Conservation (phyloP, 2,888 invertebrate genomes). For the Agrochola litura region DNA sequence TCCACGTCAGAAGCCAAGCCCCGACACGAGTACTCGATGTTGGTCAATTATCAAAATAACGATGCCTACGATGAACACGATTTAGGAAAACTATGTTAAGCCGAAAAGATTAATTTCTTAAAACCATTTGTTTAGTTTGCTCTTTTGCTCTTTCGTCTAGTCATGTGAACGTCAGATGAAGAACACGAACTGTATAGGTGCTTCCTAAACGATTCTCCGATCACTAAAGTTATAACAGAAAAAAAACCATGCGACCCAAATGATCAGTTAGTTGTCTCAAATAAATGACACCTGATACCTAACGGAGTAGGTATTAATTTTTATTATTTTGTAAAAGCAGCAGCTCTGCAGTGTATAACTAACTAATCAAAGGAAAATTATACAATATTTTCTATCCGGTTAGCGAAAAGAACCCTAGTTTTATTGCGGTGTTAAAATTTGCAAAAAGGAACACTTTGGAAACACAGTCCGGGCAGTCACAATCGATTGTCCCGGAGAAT, state of each 20-base stretch:
- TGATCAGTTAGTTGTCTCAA: constrained; percentile 3
- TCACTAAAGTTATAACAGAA: background rate
- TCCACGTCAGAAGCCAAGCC: background rate
- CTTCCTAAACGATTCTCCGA: constrained; percentile 11
- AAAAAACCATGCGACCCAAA: constrained; percentile 15
- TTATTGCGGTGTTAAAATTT: background rate
- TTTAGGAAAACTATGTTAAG: background rate
- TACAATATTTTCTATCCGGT: background rate
- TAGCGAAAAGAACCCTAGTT: background rate
- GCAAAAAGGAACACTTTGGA: background rate
- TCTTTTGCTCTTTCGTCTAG: background rate
- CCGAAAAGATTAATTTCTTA: constrained; percentile 6
- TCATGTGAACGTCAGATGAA: background rate
- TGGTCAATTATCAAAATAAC: background rate
- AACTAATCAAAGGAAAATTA: background rate
- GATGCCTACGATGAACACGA: background rate
- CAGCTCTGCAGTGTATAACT: background rate
- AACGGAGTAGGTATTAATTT: background rate
- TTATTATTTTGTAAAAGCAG: background rate
- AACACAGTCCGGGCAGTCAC: background rate
- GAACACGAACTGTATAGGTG: background rate
- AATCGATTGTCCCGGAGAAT: background rate
- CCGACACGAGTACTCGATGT: background rate
- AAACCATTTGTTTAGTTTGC: background rate
- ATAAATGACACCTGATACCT: background rate